Evolutionary conservation across 2,113 vertebrate species (phyloP), one percentile per base, ranked within the genome.

Genomic region (Hippocampus mohnikei): DNA sequence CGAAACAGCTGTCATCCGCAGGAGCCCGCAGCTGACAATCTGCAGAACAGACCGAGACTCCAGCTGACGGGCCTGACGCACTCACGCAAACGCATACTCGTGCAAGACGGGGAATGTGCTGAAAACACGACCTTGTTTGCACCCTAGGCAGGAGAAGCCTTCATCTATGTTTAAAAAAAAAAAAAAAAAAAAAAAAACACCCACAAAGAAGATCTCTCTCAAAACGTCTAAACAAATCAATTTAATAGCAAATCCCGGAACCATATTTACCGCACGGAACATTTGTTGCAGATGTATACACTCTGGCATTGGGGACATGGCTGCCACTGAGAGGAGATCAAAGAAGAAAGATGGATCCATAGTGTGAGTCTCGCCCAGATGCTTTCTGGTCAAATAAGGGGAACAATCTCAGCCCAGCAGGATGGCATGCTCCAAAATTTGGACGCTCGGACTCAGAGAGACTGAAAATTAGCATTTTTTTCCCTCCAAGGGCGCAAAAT

Each of bases 331-430:
- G 82, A 69, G 85, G 79, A 44, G 42, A 44, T 37, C 0, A 44
- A 44, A 77, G 68, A 70, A 86, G 85, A 75, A 74, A 56, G 40
- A 69, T 5, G 5, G 33, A 78, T 80, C 77, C 82, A 87, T 77
- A 67, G 52, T 71, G 79, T 76, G 79, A 77, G 78, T 80, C 71
- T 86, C 83, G 86, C 86, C 89, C 89, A 91, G 89, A 91, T 91
- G 87, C 88, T 79, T 52, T 48, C 25, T 84, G 88, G 89, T 89
- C 81, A 85, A 61, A 55, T 72, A 25, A 62, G 75, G 61, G 72
- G 61, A 72, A 80, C 12, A 0, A 62, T 67, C 72, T 83, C 69
- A 79, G 52, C 37, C 72, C 68, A 70, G 5, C 5, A 72, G 83
- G 74, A 55, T 76, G 74, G 81, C 81, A 70, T 13, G 46, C 12